Evolutionary conservation across 1,140 invertebrate genomes (phyloP), one percentile per base, ranked within the genome.

Genomic region (Armadillidium nasatum): DNA sequence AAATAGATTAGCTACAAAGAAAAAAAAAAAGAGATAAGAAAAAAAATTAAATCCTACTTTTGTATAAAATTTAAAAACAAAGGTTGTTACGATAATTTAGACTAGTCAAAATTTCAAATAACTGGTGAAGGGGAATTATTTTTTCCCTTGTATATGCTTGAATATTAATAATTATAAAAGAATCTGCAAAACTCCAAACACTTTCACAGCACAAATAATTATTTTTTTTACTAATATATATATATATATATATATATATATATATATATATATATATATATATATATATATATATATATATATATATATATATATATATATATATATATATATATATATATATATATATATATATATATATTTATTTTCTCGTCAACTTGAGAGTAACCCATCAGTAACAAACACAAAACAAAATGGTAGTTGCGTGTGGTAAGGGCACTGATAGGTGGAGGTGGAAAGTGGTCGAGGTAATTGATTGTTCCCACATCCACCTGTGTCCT

Each of bases 371-470:
- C 19, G 19, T 60, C 50, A 60, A 60, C 7, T 60, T 2, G 11
- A 19, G 50, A 4, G 7, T 2, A 13, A 60, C 50, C 50, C 33
- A 33, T 33, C 33, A 33, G 33, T 33, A 60, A 60, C 50, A 60
- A 60, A 15, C 11, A 7, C 50, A 60, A 1, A 13, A 60, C 19
- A 60, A 60, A 13, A 3, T 69, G 67, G 74, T 10, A 72, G 50
- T 46, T 54, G 22, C 46, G 43, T 70, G 72, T 73, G 74, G 71
- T 66, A 19, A 74, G 68, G 69, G 77, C 79, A 80, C 79, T 78
- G 76, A 66, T 80, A 80, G 79, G 79, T 76, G 76, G 75, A 78
- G 75, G 79, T 80, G 79, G 79, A 78, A 78, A 80, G 79, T 80
- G 68, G 76, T 80, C 72, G 44, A 76, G 69, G 73, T 74, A 78